Evolutionary conservation across 2,113 vertebrate species (phyloP).

Genomic region (Sturnira hondurensis): DNA sequence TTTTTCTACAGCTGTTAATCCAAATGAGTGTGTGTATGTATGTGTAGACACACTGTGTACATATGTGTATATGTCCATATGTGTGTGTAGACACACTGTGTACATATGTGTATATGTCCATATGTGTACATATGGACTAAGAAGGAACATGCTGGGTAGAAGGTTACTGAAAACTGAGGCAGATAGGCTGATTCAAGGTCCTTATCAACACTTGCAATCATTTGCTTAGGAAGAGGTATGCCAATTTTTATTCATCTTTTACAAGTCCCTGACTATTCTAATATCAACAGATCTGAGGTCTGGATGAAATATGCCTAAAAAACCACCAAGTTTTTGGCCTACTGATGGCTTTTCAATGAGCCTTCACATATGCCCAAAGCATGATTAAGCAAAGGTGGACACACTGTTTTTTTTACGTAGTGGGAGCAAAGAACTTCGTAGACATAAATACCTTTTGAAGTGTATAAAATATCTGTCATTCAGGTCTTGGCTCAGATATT

Average conservation of each 20-base stretch:
- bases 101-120: no score
- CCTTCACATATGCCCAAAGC: background rate
- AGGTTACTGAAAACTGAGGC: background rate
- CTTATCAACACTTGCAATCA: background rate
- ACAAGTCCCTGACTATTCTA: background rate
- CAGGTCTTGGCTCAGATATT: background rate
- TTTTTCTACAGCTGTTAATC: slow-evolving; percentile 3
- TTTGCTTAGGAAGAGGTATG: background rate
- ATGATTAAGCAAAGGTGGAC: background rate
- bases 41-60: background rate
- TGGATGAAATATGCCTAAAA: background rate
- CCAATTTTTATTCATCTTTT: background rate
- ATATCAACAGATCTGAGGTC: background rate
- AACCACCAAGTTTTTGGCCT: background rate
- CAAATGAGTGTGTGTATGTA: background rate
- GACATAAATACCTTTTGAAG: background rate
- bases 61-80: no score
- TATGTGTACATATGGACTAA: background rate
- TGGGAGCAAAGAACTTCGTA: slow-evolving; percentile 21
- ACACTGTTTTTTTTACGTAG: background rate
- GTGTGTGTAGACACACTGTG: no score
- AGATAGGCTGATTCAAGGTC: background rate
- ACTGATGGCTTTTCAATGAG: background rate
- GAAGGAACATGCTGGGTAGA: background rate
- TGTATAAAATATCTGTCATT: background rate